Conservation (phyloP, 2,888 invertebrate species). For the Agelastica alni region DNA sequence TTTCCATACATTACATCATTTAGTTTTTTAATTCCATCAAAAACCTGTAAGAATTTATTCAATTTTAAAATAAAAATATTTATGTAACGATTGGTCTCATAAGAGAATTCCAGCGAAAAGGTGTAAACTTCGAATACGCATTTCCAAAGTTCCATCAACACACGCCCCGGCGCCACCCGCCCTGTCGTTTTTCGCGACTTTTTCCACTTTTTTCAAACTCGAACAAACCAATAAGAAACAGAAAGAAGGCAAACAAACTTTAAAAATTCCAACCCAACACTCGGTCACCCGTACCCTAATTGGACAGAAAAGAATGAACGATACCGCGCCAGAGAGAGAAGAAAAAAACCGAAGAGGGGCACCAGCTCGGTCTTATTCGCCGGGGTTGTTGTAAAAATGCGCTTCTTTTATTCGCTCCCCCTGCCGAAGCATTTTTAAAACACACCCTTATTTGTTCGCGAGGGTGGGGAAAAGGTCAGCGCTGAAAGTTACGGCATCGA, state of each 20-base stretch:
- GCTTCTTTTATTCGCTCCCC: conserved; percentile 44
- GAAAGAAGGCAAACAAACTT: conserved; percentile 23
- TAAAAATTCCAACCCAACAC: conserved; percentile 33
- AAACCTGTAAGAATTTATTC: too few species aligned
- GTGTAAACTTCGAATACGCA: conserved; percentile 1
- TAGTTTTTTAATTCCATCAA: too few species aligned
- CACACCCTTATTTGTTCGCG: conserved; percentile 40
- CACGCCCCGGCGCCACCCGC: conserved; percentile 12
- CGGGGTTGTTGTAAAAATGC: conserved; percentile 40
- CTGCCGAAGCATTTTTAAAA: conserved; percentile 43
- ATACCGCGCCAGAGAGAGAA: conserved; percentile 38
- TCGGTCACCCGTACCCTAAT: conserved; percentile 33
- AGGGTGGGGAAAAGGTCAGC: conserved; percentile 26
- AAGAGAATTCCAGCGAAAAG: too few species aligned
- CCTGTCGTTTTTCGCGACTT: conserved; percentile 15
- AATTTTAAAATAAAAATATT: too few species aligned
- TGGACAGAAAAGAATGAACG: conserved; percentile 43
- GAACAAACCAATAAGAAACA: conserved; percentile 35
- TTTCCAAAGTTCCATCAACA: conserved; percentile 7
- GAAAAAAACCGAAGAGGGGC: conserved; percentile 36
- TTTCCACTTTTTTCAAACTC: conserved; percentile 20
- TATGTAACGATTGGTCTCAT: too few species aligned
- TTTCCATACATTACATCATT: too few species aligned
- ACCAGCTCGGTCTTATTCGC: conserved; percentile 46
- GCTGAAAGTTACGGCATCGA: conserved; percentile 11